These are phyloP conservation scores for Pollenia amentaria DNA, from an alignment of 2,888 invertebrate genomes.

Conservation along the genomic window DNA sequence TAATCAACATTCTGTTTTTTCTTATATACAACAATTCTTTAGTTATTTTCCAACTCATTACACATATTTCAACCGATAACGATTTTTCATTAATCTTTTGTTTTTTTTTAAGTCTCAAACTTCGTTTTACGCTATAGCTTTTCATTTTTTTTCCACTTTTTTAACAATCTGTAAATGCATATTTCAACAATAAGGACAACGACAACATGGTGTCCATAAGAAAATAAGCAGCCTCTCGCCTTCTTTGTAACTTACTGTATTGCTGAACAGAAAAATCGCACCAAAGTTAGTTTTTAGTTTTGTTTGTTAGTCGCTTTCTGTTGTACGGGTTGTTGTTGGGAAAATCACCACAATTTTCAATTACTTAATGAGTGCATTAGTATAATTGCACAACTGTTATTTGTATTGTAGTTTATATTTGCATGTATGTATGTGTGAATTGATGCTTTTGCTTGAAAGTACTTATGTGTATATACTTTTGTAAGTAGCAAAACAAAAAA, in stretches of 20 bases:
- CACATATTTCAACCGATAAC: conserved; percentile 58
- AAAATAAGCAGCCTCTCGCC: conserved; percentile 40
- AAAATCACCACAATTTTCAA: conserved; percentile 75
- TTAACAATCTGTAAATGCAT: conserved; percentile 57
- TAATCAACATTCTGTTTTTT: conserved; percentile 3
- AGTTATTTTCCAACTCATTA: conserved; percentile 61
- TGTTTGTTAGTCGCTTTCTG: conserved; percentile 49
- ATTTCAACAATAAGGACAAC: conserved; percentile 61
- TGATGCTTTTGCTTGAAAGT: conserved; percentile 12
- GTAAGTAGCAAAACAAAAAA: not conserved
- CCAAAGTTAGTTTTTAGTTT: conserved; percentile 49
- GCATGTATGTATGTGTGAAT: conserved; percentile 1
- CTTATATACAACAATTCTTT: conserved; percentile 3
- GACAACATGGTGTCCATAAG: conserved; percentile 50
- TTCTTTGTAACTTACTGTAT: conserved; percentile 19
- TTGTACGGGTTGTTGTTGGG: conserved; percentile 30
- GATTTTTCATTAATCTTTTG: conserved; percentile 50
- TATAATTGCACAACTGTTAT: conserved; percentile 74
- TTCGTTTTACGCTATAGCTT: conserved; percentile 44
- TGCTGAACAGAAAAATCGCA: conserved; percentile 17
- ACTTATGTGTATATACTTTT: conserved; percentile 12
- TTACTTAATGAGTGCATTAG: conserved; percentile 78
- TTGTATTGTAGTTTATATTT: conserved; percentile 45
- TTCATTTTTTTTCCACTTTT: conserved; percentile 30
- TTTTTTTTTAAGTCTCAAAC: conserved; percentile 17